These are phyloP conservation scores for Tethea ocularis DNA, from an alignment of 2,888 invertebrate genomes.

Conservation along the genomic window DNA sequence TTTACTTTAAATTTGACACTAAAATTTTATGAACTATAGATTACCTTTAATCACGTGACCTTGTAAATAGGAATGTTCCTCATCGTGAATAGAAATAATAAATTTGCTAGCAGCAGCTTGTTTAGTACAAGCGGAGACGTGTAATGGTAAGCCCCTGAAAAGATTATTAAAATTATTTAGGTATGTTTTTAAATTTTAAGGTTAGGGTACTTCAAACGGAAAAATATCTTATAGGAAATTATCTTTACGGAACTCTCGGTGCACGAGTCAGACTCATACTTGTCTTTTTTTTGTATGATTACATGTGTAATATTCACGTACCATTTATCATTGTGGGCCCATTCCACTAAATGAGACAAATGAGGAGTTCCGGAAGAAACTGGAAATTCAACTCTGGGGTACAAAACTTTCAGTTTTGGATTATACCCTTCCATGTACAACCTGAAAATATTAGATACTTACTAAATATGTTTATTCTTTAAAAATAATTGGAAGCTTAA, in stretches of 20 bases:
- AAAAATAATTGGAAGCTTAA: no score
- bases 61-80: conserved; percentile 49
- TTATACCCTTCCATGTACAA: conserved; percentile 90
- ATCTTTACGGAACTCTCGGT: no score
- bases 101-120: conserved; percentile 44
- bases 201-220: no score
- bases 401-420: conserved; percentile 87
- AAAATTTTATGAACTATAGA: no score
- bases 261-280: no score
- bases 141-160: conserved; percentile 50
- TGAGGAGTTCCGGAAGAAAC: conserved; percentile 93
- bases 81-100: conserved; percentile 47
- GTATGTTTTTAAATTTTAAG: no score
- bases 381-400: conserved; percentile 89
- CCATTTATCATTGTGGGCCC: conserved; percentile 92
- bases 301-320: no score
- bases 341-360: conserved; percentile 90
- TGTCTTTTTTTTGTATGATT: no score
- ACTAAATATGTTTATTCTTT: no score
- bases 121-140: conserved; percentile 37
- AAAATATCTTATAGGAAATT: no score
- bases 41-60: conserved; percentile 56
- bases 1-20: no score
- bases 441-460: conserved; percentile 60
- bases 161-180: background rate